phyloP scores from a whole-genome alignment of 2,113 vertebrate genomes.

The Myxocyprinus asiaticus region DNA sequence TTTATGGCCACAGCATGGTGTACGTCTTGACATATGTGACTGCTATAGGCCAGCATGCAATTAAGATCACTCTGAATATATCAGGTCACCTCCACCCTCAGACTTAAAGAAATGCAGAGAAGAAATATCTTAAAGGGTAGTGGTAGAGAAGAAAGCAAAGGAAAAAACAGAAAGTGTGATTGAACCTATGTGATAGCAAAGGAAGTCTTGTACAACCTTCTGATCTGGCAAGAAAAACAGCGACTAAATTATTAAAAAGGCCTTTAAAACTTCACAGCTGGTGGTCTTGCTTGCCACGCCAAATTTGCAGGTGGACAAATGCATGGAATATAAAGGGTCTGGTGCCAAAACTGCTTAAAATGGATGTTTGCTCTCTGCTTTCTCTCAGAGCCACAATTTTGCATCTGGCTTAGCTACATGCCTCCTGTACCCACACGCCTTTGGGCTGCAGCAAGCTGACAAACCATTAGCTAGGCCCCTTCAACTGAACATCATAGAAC shows the following conservation, averaged over 20 bases:
- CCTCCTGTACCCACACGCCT: conserved; percentile 7
- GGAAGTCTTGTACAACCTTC: conserved; percentile 51
- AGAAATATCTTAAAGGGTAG: conserved; percentile 40
- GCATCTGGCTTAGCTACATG: conserved; percentile 36
- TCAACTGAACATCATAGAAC: conserved; percentile 64
- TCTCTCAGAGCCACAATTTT: conserved; percentile 26
- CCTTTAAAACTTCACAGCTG: conserved; percentile 59
- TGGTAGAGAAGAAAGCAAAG: conserved; percentile 50
- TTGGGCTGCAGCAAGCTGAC: conserved; percentile 22
- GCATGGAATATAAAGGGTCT: conserved; percentile 42
- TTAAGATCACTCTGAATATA: conserved; percentile 74
- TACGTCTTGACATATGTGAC: conserved; percentile 67
- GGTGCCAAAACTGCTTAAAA: conserved; percentile 39
- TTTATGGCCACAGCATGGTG: conserved; percentile 56
- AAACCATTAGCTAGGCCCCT: conserved; percentile 23
- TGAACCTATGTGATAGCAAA: conserved; percentile 44
- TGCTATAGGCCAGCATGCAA: conserved; percentile 64
- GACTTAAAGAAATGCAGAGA: conserved; percentile 58
- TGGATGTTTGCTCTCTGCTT: conserved; percentile 22
- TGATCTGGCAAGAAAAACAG: conserved; percentile 43
- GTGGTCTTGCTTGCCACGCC: conserved; percentile 55
- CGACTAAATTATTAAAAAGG: conserved; percentile 57
- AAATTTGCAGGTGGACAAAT: conserved; percentile 44
- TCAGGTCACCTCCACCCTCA: conserved; percentile 65
- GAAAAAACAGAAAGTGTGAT: conserved; percentile 45